phyloP scores from a whole-genome alignment of 2,888 invertebrate genomes.

The Synanthedon tipuliformis region DNA sequence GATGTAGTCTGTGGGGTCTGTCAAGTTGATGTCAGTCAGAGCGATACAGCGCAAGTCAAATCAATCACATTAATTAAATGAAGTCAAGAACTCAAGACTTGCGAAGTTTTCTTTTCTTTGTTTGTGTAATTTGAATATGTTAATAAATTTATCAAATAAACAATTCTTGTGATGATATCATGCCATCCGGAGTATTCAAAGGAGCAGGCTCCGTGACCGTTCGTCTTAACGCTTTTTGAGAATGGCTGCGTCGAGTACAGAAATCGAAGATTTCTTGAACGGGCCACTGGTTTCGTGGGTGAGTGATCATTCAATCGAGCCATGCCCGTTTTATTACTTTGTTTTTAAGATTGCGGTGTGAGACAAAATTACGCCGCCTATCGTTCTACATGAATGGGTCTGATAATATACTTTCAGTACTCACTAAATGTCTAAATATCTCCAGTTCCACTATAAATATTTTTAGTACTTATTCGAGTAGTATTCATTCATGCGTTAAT shows the following conservation, averaged over 20 bases:
- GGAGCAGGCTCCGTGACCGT: slow-evolving; percentile 28
- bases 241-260: slow-evolving; percentile 75
- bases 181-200: slow-evolving; percentile 38
- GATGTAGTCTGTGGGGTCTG: too few relatives aligned
- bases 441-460: too few relatives aligned
- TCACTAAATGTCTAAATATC: too few relatives aligned
- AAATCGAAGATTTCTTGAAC: slow-evolving; percentile 85
- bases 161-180: slow-evolving; percentile 23
- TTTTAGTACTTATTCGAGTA: too few relatives aligned
- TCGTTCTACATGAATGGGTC: slow-evolving; percentile 39
- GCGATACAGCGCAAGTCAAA: too few relatives aligned
- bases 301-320: slow-evolving; percentile 54
- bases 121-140: too few relatives aligned
- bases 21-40: too few relatives aligned
- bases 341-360: slow-evolving; percentile 40
- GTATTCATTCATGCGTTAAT: too few relatives aligned
- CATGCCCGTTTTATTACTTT: slow-evolving; percentile 37
- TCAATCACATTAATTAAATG: too few relatives aligned
- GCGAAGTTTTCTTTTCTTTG: too few relatives aligned
- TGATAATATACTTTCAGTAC: slow-evolving; percentile 7
- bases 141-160: background rate
- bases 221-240: slow-evolving; percentile 51
- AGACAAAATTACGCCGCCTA: slow-evolving; percentile 30
- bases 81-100: too few relatives aligned
- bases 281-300: slow-evolving; percentile 91